These are phyloP conservation scores for Turritopsis dohrnii DNA, from an alignment of 30 jellyfish, hydroid and myxozoan genomes.

Conservation along the genomic window DNA sequence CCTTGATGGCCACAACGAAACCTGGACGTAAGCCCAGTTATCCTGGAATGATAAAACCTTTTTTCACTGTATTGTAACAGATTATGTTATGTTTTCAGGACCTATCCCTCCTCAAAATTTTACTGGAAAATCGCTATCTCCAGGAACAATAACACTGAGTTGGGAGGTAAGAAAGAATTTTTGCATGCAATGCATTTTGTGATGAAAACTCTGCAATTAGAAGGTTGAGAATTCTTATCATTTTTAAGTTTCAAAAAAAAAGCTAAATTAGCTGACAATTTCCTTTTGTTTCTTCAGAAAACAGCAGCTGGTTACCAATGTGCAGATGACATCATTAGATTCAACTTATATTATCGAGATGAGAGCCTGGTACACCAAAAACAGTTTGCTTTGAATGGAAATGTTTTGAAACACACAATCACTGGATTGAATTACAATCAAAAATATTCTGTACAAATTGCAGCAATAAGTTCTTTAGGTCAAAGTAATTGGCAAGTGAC, in stretches of 20 bases:
- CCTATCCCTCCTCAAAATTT: slow-evolving; percentile 26
- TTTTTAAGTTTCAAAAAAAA: too few relatives aligned
- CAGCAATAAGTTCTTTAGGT: neutral
- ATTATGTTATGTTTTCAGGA: slow-evolving; percentile 1
- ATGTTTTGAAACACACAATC: neutral
- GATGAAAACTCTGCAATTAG: too few relatives aligned
- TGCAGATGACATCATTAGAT: slow-evolving; percentile 18
- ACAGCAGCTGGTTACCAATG: slow-evolving; percentile 25
- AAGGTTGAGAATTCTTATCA: neutral
- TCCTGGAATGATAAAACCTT: too few relatives aligned
- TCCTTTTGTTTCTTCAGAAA: slow-evolving; percentile 17
- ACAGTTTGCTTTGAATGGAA: neutral
- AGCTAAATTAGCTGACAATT: too few relatives aligned
- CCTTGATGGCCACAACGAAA: slow-evolving; percentile 17
- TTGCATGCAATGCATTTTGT: too few relatives aligned
- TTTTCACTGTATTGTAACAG: neutral
- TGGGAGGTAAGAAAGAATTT: slow-evolving; percentile 31
- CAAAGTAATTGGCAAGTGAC: slow-evolving; percentile 7
- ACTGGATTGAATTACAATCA: slow-evolving; percentile 17
- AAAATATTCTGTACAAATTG: slow-evolving; percentile 9
- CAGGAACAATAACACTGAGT: slow-evolving; percentile 18
- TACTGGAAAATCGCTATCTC: neutral
- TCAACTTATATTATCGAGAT: slow-evolving; percentile 4
- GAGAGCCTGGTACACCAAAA: neutral
- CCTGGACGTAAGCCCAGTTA: slow-evolving; percentile 14